Evolutionary conservation across 2,113 vertebrate species (phyloP), one percentile per base, ranked within the genome.

Genomic region (Thermophis baileyi): DNA sequence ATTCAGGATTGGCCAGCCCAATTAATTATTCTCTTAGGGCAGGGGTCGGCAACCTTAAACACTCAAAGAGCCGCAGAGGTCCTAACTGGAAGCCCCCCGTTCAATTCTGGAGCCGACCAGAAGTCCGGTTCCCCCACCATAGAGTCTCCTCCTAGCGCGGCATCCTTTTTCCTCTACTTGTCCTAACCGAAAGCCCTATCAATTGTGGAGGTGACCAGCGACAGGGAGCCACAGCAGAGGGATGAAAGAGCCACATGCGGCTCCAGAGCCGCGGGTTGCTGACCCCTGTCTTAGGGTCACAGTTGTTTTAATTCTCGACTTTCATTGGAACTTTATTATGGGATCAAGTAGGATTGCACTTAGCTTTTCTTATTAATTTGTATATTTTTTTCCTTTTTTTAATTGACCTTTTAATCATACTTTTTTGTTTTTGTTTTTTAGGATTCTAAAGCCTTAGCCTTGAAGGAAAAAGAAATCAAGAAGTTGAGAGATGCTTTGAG

Each of bases 381-480:
- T 3, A 0, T 46, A 3, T 3, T 30, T 0, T 91, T 9, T 74
- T 3, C 1, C 9, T 25, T 90, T 86, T 60, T 20, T 4, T 30
- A 24, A 47, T 89, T 0, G 5, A 53, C 54, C 12, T 53, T 24
- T 89, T 74, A 60, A 55, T 87, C 12, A 85, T 91, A 0, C 85
- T 0, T 96, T 94, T 55, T 51, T 50, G 9, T 55, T 54, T 20
- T 22, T 57, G 25, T 25, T 2, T 94, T 8, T 14, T 93, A 99
- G 99, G 98, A 99, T 96, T 98, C 98, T 94, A 98, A 98, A 96
- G 95, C 97, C 94, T 97, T 99, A 86, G 88, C 92, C 4, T 97
- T 98, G 16, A 99, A 99, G 95, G 98, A 99, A 95, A 97, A 98
- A 11, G 98, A 98, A 95, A 91, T 99, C 50, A 96, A 97, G n/a